Percentiles rank a stretch among this genome's conserved stretches.
Conservation (phyloP, 2,113 vertebrate genomes). For the Australoheros scitulus region DNA sequence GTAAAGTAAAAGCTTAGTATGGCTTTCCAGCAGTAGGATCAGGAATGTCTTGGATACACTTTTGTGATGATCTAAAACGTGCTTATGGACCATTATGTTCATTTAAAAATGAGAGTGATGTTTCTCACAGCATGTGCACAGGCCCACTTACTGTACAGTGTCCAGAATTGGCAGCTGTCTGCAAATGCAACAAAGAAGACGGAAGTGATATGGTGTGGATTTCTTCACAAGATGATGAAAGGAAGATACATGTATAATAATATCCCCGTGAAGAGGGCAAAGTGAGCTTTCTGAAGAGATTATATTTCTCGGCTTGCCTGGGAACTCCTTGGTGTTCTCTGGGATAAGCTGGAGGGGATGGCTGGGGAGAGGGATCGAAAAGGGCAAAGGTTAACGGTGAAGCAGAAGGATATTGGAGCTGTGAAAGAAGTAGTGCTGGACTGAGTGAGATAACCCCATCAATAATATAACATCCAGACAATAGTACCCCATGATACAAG, state of each 20-base stretch:
- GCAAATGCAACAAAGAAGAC: not conserved
- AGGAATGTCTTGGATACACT: conserved; percentile 7
- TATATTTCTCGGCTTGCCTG: too few species aligned
- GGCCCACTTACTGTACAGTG: not conserved
- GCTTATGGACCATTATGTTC: not conserved
- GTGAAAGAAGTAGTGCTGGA: not conserved
- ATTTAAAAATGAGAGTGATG: not conserved
- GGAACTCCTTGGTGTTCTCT: too few species aligned
- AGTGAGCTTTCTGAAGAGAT: too few species aligned
- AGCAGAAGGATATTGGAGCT: not conserved
- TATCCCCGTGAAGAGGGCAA: not conserved
- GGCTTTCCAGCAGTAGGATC: not conserved
- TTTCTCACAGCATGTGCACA: not conserved
- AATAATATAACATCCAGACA: not conserved
- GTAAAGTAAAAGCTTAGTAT: not conserved
- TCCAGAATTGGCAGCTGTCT: not conserved
- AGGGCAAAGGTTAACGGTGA: too few species aligned
- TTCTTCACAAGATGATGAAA: not conserved
- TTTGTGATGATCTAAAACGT: not conserved
- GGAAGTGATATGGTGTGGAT: not conserved
- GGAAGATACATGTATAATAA: not conserved
- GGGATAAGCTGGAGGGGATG: too few species aligned
- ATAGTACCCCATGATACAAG: not conserved
- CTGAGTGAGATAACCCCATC: not conserved
- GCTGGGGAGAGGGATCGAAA: too few species aligned